Evolutionary conservation across 2,113 vertebrate species (phyloP), one percentile per base, ranked within the genome.

Genomic region (Hydrochoerus hydrochaeris): DNA sequence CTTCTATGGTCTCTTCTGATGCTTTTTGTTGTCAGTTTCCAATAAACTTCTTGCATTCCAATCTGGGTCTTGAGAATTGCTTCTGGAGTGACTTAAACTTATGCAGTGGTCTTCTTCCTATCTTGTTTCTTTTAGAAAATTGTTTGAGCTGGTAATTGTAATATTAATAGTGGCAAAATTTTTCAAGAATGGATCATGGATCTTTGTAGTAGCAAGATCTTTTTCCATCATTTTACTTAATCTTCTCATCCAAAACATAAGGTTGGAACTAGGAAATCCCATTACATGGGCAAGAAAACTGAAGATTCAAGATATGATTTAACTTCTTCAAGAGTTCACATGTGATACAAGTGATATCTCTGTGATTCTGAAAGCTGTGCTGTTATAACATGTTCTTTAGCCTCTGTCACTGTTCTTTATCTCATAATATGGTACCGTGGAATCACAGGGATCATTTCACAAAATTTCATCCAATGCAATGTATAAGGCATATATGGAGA

Each of bases 401-500:
- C 38, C 7, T 49, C 26, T 24, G 0, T 20, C 16, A 19, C 26
- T 28, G 32, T 44, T 52, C 17, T 58, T 58, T 82, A 1, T 80
- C 52, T 84, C 7, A 17, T 14, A 8, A 32, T 30, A 30, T 35
- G 71, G 30, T 10, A 22, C 16, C 49, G 9, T 4, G 46, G 14
- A 49, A 32, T 41, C 24, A 84, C n/a, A 69, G 24, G 9, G 65
- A 67, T 49, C 14, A 71, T 73, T 35, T 32, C 16, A 46, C 46
- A 38, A 91, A 92, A 65, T 54, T 63, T 19, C 44, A 28, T 60
- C 38, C 52, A 35, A 41, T 20, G 26, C 58, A 8, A 1, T 9
- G 41, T 0, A 0, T 7, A 19, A 67, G 60, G 26, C 35, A 22
- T 0, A 12, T 0, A 62, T 2, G 0, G 5, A 65, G 65, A 85